A percentile compares a stretch with the other conserved stretches of the same genome.
Conservation (phyloP, 1,140 invertebrate genomes). For the Paracyclopina nana region DNA sequence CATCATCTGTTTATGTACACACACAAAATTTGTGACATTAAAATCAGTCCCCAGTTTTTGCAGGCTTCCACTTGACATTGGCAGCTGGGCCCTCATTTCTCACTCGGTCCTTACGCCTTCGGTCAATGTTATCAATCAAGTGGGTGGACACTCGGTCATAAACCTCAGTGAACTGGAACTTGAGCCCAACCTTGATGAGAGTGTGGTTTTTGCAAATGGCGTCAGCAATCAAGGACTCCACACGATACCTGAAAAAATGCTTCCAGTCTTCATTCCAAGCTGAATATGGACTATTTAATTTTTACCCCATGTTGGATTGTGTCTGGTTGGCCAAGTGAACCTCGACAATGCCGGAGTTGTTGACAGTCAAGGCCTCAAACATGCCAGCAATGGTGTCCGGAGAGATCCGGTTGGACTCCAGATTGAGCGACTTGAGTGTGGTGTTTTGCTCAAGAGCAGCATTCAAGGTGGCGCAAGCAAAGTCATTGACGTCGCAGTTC, state of each 20-base stretch:
- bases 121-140: slow-evolving; percentile 7
- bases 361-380: slow-evolving; percentile 12
- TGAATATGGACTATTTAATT: not conserved
- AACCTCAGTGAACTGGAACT: slow-evolving; percentile 11
- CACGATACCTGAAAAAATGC: slow-evolving; percentile 10
- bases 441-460: slow-evolving; percentile 13
- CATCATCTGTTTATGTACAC: no score
- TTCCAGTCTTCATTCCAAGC: not conserved
- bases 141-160: not conserved
- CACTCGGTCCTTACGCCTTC: not conserved
- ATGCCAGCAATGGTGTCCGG: slow-evolving; percentile 12
- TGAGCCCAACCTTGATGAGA: slow-evolving; percentile 7
- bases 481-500: slow-evolving; percentile 14
- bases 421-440: slow-evolving; percentile 13
- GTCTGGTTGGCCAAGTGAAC: slow-evolving; percentile 5
- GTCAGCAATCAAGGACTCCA: slow-evolving; percentile 6
- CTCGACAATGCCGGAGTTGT: slow-evolving; percentile 1
- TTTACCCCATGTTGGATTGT: slow-evolving; percentile 14
- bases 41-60: no score
- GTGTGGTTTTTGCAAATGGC: slow-evolving; percentile 13
- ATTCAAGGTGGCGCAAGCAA: slow-evolving; percentile 13
- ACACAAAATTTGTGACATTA: no score
- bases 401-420: slow-evolving; percentile 15
- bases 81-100: not conserved
- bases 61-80: not conserved